These are phyloP conservation scores for Amphiprion clarkii DNA, from an alignment of 2,797 vertebrate species.

Conservation along the genomic window DNA sequence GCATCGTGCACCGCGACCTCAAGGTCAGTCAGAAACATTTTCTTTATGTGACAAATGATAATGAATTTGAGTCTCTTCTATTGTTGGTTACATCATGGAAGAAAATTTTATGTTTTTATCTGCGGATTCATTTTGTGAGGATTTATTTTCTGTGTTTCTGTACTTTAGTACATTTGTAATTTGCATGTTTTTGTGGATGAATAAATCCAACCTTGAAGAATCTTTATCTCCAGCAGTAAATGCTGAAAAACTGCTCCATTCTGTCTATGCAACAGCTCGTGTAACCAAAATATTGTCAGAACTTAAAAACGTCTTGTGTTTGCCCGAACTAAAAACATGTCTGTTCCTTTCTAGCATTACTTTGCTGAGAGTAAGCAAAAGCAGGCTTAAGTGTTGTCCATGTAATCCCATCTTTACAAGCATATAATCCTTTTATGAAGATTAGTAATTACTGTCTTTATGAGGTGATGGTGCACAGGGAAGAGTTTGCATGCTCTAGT, in stretches of 20 bases:
- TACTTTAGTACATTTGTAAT: not conserved
- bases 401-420: conserved; percentile 4
- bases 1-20: conserved; percentile 96
- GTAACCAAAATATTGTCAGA: not conserved
- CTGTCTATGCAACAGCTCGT: not conserved
- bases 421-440: not conserved
- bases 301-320: not conserved
- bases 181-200: not conserved
- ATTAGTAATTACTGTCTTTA: conserved; percentile 1
- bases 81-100: not conserved
- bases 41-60: not conserved
- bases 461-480: not conserved
- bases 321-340: not conserved
- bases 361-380: conserved; percentile 8
- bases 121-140: not conserved
- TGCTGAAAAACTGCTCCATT: too few relatives aligned
- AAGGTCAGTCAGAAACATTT: conserved; percentile 86
- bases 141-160: not conserved
- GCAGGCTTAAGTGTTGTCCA: not conserved
- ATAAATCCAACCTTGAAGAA: not conserved
- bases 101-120: not conserved
- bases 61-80: not conserved
- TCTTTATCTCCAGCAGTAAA: not conserved
- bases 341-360: not conserved
- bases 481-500: not conserved